Evolutionary conservation across 2,888 invertebrate genomes (phyloP).

Genomic region (Caenorhabditis sp.): DNA sequence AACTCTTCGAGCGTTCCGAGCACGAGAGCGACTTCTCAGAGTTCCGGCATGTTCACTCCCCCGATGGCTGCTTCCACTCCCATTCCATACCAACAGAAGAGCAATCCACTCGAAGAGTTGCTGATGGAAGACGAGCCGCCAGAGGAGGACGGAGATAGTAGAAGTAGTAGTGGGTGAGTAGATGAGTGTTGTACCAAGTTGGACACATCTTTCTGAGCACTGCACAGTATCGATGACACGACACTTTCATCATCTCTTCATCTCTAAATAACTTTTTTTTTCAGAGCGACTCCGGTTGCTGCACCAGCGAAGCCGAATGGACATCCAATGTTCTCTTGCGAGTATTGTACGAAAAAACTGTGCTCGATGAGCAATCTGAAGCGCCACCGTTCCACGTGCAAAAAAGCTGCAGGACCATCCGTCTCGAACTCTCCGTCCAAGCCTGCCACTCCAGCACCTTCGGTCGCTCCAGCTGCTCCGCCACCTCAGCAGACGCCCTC

Average conservation of each 20-base stretch:
- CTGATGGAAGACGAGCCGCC: constrained; percentile 12
- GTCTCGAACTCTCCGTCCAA: constrained; percentile 12
- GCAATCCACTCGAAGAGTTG: constrained; percentile 18
- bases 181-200: background rate
- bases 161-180: constrained; percentile 45
- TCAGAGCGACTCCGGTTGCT: background rate
- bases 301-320: background rate
- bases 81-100: constrained; percentile 11
- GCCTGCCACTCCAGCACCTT: constrained; percentile 1
- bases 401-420: constrained; percentile 25
- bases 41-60: constrained; percentile 22
- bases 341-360: constrained; percentile 60
- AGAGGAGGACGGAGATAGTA: constrained; percentile 39
- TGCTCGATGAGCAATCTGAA: constrained; percentile 71
- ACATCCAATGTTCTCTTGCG: constrained; percentile 52
- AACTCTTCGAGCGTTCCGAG: too few relatives aligned
- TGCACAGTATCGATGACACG: too few relatives aligned
- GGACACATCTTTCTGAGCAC: too few relatives aligned
- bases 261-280: constrained; percentile 19
- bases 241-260: too few relatives aligned
- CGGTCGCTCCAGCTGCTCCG: background rate
- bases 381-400: constrained; percentile 70
- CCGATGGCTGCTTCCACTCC: constrained; percentile 20
- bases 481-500: background rate
- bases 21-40: too few relatives aligned